Base-by-base conservation (phyloP, 1,140 invertebrate genomes). In the Cataglyphis hispanica region DNA sequence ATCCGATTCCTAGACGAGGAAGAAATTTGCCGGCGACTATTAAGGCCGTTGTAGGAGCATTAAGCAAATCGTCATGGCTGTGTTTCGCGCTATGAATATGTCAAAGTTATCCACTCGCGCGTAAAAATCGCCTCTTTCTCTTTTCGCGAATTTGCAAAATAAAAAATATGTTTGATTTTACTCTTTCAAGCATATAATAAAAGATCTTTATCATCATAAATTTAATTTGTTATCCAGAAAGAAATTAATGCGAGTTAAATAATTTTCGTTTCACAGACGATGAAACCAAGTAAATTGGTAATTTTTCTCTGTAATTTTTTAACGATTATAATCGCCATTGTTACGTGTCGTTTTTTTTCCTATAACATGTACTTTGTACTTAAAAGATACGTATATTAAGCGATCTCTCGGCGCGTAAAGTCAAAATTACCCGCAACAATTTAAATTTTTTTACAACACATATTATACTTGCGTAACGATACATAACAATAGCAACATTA, bases 1-100 rank as follows among this genome's bases (percentile, higher is more conserved):
- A 90, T 87, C 53, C 70, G 90, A 92, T 50, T 50, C 64, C 84
- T 61, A 31, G 10, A 40, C 40, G 27, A 66, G 25, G 66, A 90
- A 76, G 77, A 88, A 89, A 88, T 86, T 87, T 85, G 19, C 43
- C 61, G 27, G n/a, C 16, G 61, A 69, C 69, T 69, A 91, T 91
- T 90, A 89, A 80, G 66, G 56, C 56, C 85, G 88, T 69, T 7
- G 40, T 76, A 69, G 67, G 56, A 84, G 22, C 56, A 91, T 92
- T 92, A 91, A 91, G 86, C 88, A 88, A 92, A 91, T 74, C 34
- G 22, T 40, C 16, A 16, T 64, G 37, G 40, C 58, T 31, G n/a
- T 56, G 13, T 25, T 60, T 75, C 11, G 13, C 61, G 8, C 53
- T 60, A 19, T 34, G 16, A 37, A 19, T 31, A 31, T 13, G 43